Percentiles rank a stretch among this genome's conserved stretches.
phyloP scores from a whole-genome alignment of 2,888 invertebrate genomes.

The Metallyticus violacea region DNA sequence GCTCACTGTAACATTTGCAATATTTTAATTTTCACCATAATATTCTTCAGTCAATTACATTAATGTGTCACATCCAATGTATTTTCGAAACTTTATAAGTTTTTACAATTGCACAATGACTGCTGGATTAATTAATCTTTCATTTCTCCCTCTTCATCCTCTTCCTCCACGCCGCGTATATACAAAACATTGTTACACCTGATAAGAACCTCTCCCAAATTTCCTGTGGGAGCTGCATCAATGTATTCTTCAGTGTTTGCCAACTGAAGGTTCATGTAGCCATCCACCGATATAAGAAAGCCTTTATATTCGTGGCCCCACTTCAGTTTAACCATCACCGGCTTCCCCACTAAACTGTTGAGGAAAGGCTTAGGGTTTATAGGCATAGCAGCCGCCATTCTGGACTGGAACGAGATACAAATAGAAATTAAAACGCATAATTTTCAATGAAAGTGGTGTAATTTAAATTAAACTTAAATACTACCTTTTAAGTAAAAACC shows the following conservation, averaged over 20 bases:
- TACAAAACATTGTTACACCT: conserved; percentile 97
- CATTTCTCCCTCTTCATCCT: conserved; percentile 96
- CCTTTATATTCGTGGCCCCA: conserved; percentile 99
- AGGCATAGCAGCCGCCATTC: conserved; percentile 83
- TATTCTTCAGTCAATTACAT: too few species aligned
- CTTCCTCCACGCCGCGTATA: conserved; percentile 91
- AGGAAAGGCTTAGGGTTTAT: conserved; percentile 99
- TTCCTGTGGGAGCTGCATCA: conserved; percentile 87
- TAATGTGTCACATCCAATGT: too few species aligned
- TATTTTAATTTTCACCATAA: too few species aligned
- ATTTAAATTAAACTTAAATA: not conserved
- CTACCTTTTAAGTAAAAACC: not conserved
- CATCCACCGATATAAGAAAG: conserved; percentile 94
- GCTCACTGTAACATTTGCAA: too few species aligned
- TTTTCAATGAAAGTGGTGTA: not conserved
- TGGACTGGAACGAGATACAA: conserved; percentile 33
- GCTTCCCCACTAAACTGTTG: conserved; percentile 96
- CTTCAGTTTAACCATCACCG: conserved; percentile 95
- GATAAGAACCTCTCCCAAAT: conserved; percentile 94
- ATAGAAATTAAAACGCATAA: not conserved
- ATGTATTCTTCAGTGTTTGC: conserved; percentile 98
- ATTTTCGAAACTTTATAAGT: too few species aligned
- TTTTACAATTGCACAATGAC: too few species aligned
- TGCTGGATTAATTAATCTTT: conserved; percentile 78
- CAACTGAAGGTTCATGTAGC: conserved; percentile 98